Base-by-base conservation (phyloP, 2,797 vertebrate species). In the Poecilia picta region DNA sequence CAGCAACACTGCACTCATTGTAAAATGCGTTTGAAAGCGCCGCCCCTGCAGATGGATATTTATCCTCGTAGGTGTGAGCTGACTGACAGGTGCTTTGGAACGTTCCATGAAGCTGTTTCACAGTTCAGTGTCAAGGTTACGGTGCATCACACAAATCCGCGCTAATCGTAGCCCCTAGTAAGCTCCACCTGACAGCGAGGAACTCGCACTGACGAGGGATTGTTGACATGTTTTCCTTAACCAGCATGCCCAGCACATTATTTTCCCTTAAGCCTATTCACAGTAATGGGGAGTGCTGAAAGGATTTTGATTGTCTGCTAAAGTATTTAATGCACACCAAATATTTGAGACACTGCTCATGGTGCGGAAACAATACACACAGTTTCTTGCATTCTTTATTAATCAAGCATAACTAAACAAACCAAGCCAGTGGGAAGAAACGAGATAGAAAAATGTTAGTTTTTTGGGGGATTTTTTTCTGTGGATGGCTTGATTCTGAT, bases 361-460 rank as follows among this genome's bases (percentile, higher is more conserved):
- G 93, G 93, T 83, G 93, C 92, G 83, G 93, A 95, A 95, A 95
- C 92, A 95, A 94, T 93, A 94, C 88, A 93, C 81, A 89, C 88
- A 90, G 90, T 94, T 94, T 91, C 83, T 89, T 91, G 91, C 90
- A 89, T 95, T 94, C 94, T 92, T 75, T 77, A 86, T 89, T 95
- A 95, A 96, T 96, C 94, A 95, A 91, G 94, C 91, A 80, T 93
- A 94, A 92, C 93, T 93, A 95, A 95, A 95, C 89, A 95, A 95
- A 94, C 85, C 77, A 28, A 87, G 91, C 87, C 88, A 80, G 90
- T 89, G 90, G 88, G 90, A 87, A 86, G 83, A 82, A 82, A 79
- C 18, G 47, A 66, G 72, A 3, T 28, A 72, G 47, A 73, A 55
- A 72, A 77, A 82, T 68, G 73, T 47, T 49, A 82, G 66, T 81